phyloP scores from a whole-genome alignment of 1,140 invertebrate species.

The Plutomurus gul region DNA sequence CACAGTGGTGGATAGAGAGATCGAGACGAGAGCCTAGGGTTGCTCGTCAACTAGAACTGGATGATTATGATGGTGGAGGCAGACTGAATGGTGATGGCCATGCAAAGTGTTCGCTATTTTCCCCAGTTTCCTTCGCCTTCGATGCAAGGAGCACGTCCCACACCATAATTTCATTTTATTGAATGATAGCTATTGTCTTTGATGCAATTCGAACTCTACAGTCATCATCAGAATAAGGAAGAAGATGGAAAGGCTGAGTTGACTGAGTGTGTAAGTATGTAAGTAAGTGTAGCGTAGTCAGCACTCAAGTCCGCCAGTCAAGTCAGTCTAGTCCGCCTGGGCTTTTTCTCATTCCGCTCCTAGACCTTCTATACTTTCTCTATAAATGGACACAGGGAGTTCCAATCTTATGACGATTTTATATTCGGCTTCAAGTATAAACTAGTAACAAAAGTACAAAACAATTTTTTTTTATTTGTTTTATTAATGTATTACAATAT shows the following conservation, averaged over 20 bases:
- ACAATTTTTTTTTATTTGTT: too few relatives aligned
- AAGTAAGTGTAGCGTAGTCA: neutral
- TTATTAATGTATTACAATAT: too few relatives aligned
- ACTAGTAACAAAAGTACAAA: too few relatives aligned
- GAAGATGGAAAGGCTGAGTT: constrained; percentile 8
- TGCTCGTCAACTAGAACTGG: neutral
- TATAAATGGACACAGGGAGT: too few relatives aligned
- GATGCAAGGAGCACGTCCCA: constrained; percentile 10
- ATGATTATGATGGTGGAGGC: constrained; percentile 33
- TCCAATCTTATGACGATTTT: too few relatives aligned
- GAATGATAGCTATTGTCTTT: constrained; percentile 45
- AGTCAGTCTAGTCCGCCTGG: neutral
- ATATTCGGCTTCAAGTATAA: too few relatives aligned
- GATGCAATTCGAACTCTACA: constrained; percentile 35
- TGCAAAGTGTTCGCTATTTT: constrained; percentile 32
- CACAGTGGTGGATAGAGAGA: neutral
- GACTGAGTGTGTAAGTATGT: too few relatives aligned
- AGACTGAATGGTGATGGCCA: constrained; percentile 37
- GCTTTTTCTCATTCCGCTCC: neutral
- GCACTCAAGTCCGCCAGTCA: neutral
- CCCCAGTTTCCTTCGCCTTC: neutral
- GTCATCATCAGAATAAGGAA: constrained; percentile 29
- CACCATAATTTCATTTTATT: constrained; percentile 47
- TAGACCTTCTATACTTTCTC: neutral
- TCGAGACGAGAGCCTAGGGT: neutral